Conservation (phyloP, 2,888 invertebrate genomes). For the Lumbricus terrestris region DNA sequence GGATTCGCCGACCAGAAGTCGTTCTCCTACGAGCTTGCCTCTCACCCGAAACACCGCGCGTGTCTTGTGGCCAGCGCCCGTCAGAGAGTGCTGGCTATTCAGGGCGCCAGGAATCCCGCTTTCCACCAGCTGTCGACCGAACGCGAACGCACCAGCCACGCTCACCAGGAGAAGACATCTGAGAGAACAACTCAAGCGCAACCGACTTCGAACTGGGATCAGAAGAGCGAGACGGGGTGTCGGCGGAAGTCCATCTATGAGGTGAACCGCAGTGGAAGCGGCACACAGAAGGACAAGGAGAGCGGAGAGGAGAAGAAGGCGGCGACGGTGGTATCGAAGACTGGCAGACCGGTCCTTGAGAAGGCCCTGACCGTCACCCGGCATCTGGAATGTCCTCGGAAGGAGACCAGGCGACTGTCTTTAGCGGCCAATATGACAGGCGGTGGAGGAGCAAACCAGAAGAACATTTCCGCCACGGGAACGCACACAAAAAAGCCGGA, state of each 20-base stretch:
- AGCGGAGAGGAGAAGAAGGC: background rate
- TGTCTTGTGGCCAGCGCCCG: background rate
- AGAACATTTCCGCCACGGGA: background rate
- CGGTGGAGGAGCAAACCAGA: background rate
- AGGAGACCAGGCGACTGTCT: background rate
- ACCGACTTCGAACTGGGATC: background rate
- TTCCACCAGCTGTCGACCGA: background rate
- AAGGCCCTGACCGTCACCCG: background rate
- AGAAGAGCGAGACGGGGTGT: background rate
- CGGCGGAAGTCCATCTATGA: background rate
- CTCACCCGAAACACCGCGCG: background rate
- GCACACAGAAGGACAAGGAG: background rate
- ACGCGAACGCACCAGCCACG: background rate
- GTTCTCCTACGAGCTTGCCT: conserved; percentile 22
- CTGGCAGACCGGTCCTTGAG: background rate
- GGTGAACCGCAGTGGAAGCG: background rate
- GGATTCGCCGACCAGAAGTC: conserved; percentile 23
- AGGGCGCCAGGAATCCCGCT: background rate
- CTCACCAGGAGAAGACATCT: background rate
- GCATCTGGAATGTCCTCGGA: background rate
- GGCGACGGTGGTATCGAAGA: background rate
- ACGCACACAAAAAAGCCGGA: background rate
- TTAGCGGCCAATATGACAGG: background rate
- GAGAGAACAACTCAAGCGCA: background rate
- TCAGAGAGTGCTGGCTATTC: background rate